Conservation (phyloP, 2,797 vertebrate genomes). For the Phaenicophaeus curvirostris region DNA sequence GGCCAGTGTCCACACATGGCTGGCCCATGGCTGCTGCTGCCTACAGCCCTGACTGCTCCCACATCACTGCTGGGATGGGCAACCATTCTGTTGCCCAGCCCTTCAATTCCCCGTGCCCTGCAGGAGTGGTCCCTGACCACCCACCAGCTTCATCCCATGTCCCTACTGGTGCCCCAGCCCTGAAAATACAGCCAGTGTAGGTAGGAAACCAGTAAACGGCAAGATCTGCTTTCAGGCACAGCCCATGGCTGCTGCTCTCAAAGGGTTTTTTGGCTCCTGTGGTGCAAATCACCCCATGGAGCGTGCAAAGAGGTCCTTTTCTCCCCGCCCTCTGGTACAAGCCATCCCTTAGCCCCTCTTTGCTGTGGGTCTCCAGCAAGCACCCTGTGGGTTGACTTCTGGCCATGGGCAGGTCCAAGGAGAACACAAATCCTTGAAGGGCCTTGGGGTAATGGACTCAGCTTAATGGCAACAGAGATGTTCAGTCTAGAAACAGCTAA, state of each 20-base stretch:
- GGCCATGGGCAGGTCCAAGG: not conserved
- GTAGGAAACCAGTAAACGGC: not conserved
- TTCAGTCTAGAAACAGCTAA: not conserved
- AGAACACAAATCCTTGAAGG: not conserved
- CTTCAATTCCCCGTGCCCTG: not conserved
- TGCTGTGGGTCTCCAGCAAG: accelerated
- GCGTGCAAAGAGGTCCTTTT: accelerated
- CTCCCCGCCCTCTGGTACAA: not conserved
- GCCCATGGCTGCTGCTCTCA: not conserved
- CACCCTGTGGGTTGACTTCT: accelerated
- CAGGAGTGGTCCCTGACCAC: not conserved
- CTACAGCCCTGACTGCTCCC: not conserved
- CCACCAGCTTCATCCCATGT: not conserved
- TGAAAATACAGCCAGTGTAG: accelerated
- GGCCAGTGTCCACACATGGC: not conserved
- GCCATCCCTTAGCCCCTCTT: not conserved
- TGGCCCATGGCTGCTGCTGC: not conserved
- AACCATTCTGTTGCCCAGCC: not conserved
- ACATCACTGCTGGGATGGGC: not conserved
- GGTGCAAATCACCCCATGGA: not conserved
- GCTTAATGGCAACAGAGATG: not conserved
- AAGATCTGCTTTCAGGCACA: not conserved
- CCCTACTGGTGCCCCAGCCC: not conserved
- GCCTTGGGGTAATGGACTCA: not conserved
- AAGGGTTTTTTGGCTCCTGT: too few species aligned